phyloP scores from a whole-genome alignment of 2,113 vertebrate species.

The Glareola pratincola region DNA sequence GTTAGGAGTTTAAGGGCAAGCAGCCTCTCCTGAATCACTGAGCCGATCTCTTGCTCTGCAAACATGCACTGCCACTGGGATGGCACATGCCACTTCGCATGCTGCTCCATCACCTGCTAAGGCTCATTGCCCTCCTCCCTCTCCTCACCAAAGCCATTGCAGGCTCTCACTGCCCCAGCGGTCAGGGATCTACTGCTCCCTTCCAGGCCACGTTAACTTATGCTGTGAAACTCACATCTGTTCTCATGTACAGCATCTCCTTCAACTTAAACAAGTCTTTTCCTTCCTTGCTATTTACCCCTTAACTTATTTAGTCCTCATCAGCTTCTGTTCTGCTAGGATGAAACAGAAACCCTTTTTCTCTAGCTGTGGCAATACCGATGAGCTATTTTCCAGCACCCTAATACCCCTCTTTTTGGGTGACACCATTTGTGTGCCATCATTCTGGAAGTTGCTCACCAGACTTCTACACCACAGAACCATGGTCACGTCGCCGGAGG shows the following conservation, averaged over 20 bases:
- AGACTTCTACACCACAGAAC: not conserved
- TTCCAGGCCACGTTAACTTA: not conserved
- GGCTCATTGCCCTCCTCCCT: not conserved
- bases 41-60: not conserved
- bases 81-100: too few species aligned
- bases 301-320: not conserved
- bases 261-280: not conserved
- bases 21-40: not conserved
- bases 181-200: not conserved
- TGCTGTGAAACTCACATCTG: not conserved
- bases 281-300: not conserved
- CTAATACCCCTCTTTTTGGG: not conserved
- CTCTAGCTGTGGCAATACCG: not conserved
- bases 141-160: rapidly evolving
- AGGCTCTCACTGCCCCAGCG: rapidly evolving
- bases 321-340: rapidly evolving
- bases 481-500: rapidly evolving
- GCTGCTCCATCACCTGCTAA: not conserved
- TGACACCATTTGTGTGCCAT: not conserved
- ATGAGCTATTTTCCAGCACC: not conserved
- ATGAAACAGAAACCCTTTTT: not conserved
- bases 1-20: not conserved
- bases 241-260: not conserved
- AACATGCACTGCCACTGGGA: not conserved
- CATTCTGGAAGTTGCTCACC: not conserved